phyloP scores from a whole-genome alignment of 2,888 invertebrate species.

The Rhopalosiphum nymphaeae region DNA sequence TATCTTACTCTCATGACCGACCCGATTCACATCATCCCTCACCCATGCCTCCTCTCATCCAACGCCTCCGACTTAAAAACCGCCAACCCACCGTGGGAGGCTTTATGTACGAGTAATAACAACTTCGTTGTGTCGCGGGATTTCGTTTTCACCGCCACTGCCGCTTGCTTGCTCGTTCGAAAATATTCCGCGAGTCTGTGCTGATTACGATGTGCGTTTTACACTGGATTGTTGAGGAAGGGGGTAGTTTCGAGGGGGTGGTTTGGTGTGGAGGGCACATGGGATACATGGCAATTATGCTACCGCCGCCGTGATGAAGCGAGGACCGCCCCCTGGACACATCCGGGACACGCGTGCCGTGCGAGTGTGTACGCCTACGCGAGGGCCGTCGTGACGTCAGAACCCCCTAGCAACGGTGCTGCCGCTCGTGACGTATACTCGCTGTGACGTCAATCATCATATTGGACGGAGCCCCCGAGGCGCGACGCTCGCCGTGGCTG shows the following conservation, averaged over 20 bases:
- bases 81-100: slow-evolving; percentile 4
- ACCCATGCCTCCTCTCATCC: neutral
- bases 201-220: neutral
- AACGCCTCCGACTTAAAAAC: neutral
- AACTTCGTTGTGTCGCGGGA: slow-evolving; percentile 32
- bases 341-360: slow-evolving; percentile 19
- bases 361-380: slow-evolving; percentile 53
- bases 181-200: neutral
- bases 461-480: slow-evolving; percentile 60
- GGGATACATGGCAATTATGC: neutral
- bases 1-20: neutral
- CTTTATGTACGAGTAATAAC: slow-evolving; percentile 29
- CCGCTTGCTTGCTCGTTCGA: neutral
- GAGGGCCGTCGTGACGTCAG: slow-evolving; percentile 60
- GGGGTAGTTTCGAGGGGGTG: neutral
- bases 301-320: neutral
- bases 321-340: neutral
- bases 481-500: slow-evolving; percentile 48
- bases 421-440: slow-evolving; percentile 55
- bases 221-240: too few relatives aligned
- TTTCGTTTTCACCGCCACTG: slow-evolving; percentile 24
- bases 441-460: slow-evolving; percentile 63
- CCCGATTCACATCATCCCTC: neutral
- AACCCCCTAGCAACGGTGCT: slow-evolving; percentile 65
- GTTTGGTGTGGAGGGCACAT: neutral